Percentiles rank a stretch among this genome's conserved stretches.
phyloP scores from a whole-genome alignment of 2,113 vertebrate genomes.

The Indri indri region DNA sequence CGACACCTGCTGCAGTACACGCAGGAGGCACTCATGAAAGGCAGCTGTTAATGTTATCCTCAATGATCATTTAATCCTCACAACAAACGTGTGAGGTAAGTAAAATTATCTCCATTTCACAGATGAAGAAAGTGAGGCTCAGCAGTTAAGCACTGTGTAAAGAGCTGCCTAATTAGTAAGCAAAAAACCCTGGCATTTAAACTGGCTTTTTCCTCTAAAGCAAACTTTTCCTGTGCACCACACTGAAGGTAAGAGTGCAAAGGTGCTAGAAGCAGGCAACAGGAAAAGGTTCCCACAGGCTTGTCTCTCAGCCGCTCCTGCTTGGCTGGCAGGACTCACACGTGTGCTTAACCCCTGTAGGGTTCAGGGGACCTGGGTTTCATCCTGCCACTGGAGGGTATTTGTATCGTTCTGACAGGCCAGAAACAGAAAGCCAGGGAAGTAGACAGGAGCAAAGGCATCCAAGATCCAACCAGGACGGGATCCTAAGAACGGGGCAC shows the following conservation, averaged over 20 bases:
- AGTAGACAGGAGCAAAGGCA: rapidly evolving
- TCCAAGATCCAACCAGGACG: background rate
- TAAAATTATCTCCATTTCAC: background rate
- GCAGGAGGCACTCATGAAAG: background rate
- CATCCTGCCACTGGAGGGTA: background rate
- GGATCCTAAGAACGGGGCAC: background rate
- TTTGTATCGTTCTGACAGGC: background rate
- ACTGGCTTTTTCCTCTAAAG: background rate
- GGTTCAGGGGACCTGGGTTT: background rate
- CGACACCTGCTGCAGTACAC: background rate
- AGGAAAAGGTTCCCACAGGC: background rate
- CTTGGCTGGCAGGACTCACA: background rate
- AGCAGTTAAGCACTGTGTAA: background rate
- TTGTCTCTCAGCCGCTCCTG: background rate
- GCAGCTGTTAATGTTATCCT: too few species aligned
- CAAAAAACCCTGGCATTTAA: background rate
- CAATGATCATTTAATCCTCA: background rate
- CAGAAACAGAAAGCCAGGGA: background rate
- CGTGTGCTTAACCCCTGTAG: too few species aligned
- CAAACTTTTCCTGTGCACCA: background rate
- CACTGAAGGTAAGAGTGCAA: background rate
- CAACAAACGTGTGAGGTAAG: background rate
- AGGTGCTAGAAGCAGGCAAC: background rate
- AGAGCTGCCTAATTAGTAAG: background rate
- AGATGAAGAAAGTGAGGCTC: background rate